These are phyloP conservation scores for Trematomus bernacchii DNA, from an alignment of 2,797 vertebrate species.

Conservation along the genomic window DNA sequence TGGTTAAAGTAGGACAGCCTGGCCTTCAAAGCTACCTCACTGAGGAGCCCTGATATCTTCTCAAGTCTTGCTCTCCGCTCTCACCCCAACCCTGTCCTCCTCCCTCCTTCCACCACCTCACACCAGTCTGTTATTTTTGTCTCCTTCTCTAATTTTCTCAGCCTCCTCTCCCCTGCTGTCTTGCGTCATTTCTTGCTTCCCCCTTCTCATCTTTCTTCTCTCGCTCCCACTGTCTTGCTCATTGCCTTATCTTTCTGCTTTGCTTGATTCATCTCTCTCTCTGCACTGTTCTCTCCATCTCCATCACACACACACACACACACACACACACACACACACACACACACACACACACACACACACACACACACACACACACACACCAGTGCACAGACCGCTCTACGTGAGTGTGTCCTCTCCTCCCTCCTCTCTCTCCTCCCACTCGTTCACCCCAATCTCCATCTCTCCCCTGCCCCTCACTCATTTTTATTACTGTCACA, in stretches of 20 bases:
- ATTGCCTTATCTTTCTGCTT: constrained; percentile 61
- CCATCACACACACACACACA: constrained; percentile 28
- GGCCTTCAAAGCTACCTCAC: constrained; percentile 55
- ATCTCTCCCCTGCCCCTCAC: constrained; percentile 73
- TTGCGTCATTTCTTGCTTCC: constrained; percentile 50
- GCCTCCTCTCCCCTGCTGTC: constrained; percentile 45
- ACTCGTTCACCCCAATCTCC: constrained; percentile 78
- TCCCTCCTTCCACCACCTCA: constrained; percentile 27
- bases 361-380: constrained; percentile 15
- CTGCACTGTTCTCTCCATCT: constrained; percentile 42
- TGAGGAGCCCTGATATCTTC: constrained; percentile 35
- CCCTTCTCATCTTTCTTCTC: constrained; percentile 27
- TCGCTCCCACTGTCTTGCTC: constrained; percentile 56
- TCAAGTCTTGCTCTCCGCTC: constrained; percentile 10
- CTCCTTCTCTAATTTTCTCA: constrained; percentile 42
- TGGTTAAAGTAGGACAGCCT: constrained; percentile 65
- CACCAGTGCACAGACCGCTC: constrained; percentile 46
- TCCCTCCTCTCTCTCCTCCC: constrained; percentile 70
- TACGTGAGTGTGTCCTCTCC: constrained; percentile 62
- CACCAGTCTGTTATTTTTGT: constrained; percentile 27
- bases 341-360: constrained; percentile 31
- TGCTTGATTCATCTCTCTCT: constrained; percentile 58
- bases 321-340: constrained; percentile 21
- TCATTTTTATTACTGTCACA: constrained; percentile 80
- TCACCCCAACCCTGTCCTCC: constrained; percentile 7